Evolutionary conservation across 2,797 vertebrate genomes (phyloP), one percentile per base, ranked within the genome.

Genomic region (Lycodopsis pacificus): DNA sequence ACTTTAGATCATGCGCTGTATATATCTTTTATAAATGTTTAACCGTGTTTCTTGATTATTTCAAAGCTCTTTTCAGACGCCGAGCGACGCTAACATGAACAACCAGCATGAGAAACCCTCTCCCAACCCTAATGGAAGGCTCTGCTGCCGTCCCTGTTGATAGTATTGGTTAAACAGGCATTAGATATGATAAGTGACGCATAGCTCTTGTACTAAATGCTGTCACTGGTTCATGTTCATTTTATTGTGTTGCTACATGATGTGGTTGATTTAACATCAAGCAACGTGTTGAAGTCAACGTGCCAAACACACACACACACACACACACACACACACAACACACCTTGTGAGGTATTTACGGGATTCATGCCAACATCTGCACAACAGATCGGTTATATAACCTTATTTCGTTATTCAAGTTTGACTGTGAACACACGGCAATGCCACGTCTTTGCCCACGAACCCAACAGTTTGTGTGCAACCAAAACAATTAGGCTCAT

Each of bases 401-500:
- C n/a, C 22, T 42, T 17, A 32, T 65, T 79, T 77, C 27, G 48
- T 20, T 14, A 5, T 40, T 65, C 25, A 64, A 11, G 65, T 53
- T 40, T 7, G 6, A 36, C 30, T 58, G 7, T 70, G 32, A 80
- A 56, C 40, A 68, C 5, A 44, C 14, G 20, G 9, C n/a, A 1
- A 11, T 7, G 12, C 46, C 15, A 44, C 6, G 4, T 54, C 10
- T 30, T 46, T 22, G 59, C 30, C 22, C 42, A 56, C 7, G 40
- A 48, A 57, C n/a, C 4, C 1, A 65, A 40, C 27, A 25, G 40
- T 46, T 73, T 14, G 2, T 3, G n/a, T 62, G 46, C 12, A 15
- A 3, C 20, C 27, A 71, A 76, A 86, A 71, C 19, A 62, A 73
- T 76, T 68, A 57, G 38, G 32, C 32, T 3, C 76, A 65, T 78